Percentiles rank a stretch among this genome's conserved stretches.
Conservation (phyloP, 37 sponge, comb jelly and placozoan genomes). For the Ephydatia muelleri region DNA sequence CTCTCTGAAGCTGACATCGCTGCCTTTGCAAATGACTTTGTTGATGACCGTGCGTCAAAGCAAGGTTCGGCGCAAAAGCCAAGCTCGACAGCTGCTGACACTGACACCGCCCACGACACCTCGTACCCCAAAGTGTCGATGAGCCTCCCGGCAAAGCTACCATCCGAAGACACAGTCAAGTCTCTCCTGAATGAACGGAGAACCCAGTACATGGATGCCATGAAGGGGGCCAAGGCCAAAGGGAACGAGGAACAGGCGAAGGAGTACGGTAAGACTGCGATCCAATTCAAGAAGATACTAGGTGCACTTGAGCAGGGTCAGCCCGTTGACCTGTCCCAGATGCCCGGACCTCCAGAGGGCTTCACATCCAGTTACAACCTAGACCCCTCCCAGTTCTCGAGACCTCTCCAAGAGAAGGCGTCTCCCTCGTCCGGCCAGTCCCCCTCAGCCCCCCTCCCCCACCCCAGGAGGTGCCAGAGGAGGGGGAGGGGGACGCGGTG, state of each 20-base stretch:
- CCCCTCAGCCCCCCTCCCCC: too few relatives aligned
- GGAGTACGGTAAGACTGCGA: slow-evolving; percentile 50
- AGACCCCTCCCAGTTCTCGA: slow-evolving; percentile 30
- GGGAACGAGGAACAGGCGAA: slow-evolving; percentile 20
- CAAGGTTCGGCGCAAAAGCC: background rate
- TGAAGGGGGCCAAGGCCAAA: slow-evolving; percentile 34
- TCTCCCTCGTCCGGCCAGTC: background rate
- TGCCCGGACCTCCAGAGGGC: slow-evolving; percentile 85
- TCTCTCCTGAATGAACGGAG: slow-evolving; percentile 55
- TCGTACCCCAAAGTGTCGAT: background rate
- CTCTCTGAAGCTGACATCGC: slow-evolving; percentile 60
- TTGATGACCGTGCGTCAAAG: slow-evolving; percentile 34
- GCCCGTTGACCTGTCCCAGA: slow-evolving; percentile 58
- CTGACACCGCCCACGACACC: background rate
- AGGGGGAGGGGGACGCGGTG: slow-evolving; percentile 29
- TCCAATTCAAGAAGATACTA: slow-evolving; percentile 53
- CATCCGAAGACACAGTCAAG: slow-evolving; percentile 1
- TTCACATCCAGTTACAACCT: slow-evolving; percentile 50
- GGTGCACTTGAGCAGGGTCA: slow-evolving; percentile 58
- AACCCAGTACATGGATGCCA: slow-evolving; percentile 63
- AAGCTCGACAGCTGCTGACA: background rate
- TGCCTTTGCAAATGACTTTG: slow-evolving; percentile 29
- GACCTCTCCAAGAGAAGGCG: background rate
- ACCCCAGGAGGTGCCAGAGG: slow-evolving; percentile 5
- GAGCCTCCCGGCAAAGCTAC: slow-evolving; percentile 45